Base-by-base conservation (phyloP, 53 echinoderm and acorn worm genomes). In the Zoroaster sp. region DNA sequence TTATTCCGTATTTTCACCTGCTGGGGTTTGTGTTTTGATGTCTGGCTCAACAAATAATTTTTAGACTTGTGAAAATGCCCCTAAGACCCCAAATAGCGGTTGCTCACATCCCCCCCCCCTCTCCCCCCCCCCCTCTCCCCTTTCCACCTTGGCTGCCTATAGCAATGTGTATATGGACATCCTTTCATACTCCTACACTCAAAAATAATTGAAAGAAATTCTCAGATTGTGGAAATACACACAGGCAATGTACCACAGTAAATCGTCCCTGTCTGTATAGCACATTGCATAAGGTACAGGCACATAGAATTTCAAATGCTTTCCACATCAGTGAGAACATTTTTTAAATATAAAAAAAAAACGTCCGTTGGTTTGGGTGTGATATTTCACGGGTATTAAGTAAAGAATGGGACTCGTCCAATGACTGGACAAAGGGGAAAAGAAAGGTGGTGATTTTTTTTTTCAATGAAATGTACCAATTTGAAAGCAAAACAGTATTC, bases 401-500 rank as follows among this genome's bases (percentile, higher is more conserved):
- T 76, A 13, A 5, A 31, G 47, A 34, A 25, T 4, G 46, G 51
- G 74, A 47, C 76, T 46, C 46, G 76, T 34, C 32, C 76, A n/a
- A 13, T 74, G 42, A 41, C 70, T 17, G 30, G 42, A 30, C n/a
- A n/a, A 47, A 46, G 63, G 63, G 63, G 9, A 10, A 28, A 9
- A 11, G 2, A 28, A 59, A 25, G 11, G 9, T 59, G 7, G 28
- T 59, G 63, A 25, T 59, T 15, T 73, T 45, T 33, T 18, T 49
- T 52, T 17, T 47, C 32, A 49, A 46, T 46, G 76, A 76, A 76
- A 51, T 17, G 46, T 8, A 76, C 31, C 76, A 17, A 32, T 51
- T 76, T 47, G 76, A 76, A 76, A 76, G 47, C 45, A 76, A 75
- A 76, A 76, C 76, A 76, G 17, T 59, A 59, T 28, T 59, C 28